phyloP scores from a whole-genome alignment of 37 sponge, comb jelly and placozoan genomes.

The Eunapius fragilis region DNA sequence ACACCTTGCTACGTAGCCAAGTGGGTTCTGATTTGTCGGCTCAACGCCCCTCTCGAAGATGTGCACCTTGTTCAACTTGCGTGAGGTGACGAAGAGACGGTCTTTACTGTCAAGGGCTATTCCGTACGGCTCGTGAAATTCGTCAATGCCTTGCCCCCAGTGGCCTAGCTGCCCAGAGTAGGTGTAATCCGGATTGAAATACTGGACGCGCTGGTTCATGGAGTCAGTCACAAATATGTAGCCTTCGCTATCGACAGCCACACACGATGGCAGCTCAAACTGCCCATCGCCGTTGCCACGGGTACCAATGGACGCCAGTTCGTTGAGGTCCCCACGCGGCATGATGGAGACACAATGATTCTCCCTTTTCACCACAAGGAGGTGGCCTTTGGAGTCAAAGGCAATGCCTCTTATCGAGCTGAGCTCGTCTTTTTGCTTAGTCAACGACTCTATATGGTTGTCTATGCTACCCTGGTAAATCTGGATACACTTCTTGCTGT shows the following conservation, averaged over 20 bases:
- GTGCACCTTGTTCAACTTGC: slow-evolving; percentile 3
- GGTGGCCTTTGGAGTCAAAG: slow-evolving; percentile 15
- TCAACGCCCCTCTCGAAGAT: not conserved
- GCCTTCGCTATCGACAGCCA: slow-evolving; percentile 11
- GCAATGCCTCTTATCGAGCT: slow-evolving; percentile 26
- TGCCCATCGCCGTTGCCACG: slow-evolving; percentile 3
- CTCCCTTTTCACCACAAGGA: slow-evolving; percentile 16
- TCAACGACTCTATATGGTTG: not conserved
- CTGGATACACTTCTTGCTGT: not conserved
- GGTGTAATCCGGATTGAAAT: slow-evolving; percentile 7
- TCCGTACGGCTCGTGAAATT: slow-evolving; percentile 27
- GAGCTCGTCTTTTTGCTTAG: not conserved
- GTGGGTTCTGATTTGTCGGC: not conserved
- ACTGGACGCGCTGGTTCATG: slow-evolving; percentile 25
- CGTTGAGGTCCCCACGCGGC: not conserved
- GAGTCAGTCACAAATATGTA: slow-evolving; percentile 34
- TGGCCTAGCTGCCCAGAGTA: not conserved
- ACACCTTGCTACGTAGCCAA: not conserved
- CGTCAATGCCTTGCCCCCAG: not conserved
- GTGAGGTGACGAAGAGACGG: slow-evolving; percentile 15
- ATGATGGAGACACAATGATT: slow-evolving; percentile 9
- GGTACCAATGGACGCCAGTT: not conserved
- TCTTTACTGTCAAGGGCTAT: slow-evolving; percentile 6
- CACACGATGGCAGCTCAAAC: slow-evolving; percentile 6
- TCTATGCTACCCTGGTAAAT: not conserved